Evolutionary conservation across 2,797 vertebrate species (phyloP).

Genomic region (Pangasius mekongensis): DNA sequence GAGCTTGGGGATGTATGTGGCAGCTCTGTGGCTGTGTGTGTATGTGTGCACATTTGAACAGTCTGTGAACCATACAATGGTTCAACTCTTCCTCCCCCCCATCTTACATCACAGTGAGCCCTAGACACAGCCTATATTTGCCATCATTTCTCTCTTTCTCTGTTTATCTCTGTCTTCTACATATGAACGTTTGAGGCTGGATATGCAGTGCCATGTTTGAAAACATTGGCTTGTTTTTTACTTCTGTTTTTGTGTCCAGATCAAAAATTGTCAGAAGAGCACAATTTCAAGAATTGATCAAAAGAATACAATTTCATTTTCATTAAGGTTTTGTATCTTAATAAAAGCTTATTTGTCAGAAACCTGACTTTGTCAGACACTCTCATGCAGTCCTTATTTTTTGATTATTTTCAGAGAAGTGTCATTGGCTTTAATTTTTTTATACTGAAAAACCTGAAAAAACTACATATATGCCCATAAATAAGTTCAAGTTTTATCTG

Average conservation of each 20-base stretch:
- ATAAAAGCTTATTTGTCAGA: background rate
- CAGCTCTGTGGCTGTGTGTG: slow-evolving; percentile 36
- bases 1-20: background rate
- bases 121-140: slow-evolving; percentile 68
- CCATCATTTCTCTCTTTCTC: slow-evolving; percentile 52
- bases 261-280: no score
- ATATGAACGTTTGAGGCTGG: slow-evolving; percentile 39
- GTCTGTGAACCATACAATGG: slow-evolving; percentile 67
- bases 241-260: background rate
- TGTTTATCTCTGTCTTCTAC: slow-evolving; percentile 53
- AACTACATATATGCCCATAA: background rate
- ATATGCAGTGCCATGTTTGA: background rate
- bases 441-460: background rate
- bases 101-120: slow-evolving; percentile 68
- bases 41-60: slow-evolving; percentile 54
- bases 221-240: slow-evolving; percentile 4
- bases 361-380: slow-evolving; percentile 13
- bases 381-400: background rate
- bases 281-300: background rate
- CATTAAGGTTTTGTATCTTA: background rate
- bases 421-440: background rate
- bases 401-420: background rate
- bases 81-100: slow-evolving; percentile 58
- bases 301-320: background rate
- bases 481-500: background rate